Evolutionary conservation across 2,113 vertebrate species (phyloP).

Genomic region (Sclerurus mexicanus): DNA sequence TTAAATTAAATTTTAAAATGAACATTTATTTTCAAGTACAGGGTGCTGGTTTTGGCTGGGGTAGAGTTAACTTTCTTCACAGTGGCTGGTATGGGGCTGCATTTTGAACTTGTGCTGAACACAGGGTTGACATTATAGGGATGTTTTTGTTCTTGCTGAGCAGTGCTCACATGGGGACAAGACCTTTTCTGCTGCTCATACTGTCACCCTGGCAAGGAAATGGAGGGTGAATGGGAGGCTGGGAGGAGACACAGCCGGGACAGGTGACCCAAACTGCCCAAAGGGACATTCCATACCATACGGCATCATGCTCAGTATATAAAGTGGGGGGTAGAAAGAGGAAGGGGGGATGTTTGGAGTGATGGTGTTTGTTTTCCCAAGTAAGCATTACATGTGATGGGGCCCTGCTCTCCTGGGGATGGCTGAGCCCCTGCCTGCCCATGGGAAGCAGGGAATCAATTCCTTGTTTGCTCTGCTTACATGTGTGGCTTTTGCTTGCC

Average conservation of each 20-base stretch:
- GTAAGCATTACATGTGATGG: rapidly evolving
- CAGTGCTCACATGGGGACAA: neutral
- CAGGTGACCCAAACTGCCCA: neutral
- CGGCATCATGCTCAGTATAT: neutral
- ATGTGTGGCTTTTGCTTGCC: neutral
- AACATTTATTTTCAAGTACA: neutral
- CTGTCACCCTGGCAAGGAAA: neutral
- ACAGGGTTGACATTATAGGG: neutral
- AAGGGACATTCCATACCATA: neutral
- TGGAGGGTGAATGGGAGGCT: neutral
- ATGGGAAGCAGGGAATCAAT: neutral
- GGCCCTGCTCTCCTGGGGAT: neutral
- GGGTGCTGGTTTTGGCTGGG: neutral
- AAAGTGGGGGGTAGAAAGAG: neutral
- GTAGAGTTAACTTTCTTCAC: neutral
- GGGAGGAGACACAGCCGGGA: neutral
- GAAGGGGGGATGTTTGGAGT: neutral
- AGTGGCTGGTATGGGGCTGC: neutral
- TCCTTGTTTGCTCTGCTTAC: neutral
- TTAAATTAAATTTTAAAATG: neutral
- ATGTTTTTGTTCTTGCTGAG: neutral
- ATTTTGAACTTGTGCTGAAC: neutral
- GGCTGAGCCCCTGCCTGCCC: neutral
- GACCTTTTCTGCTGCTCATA: neutral
- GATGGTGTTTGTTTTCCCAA: neutral